phyloP scores from a whole-genome alignment of 2,888 invertebrate genomes.

The Spodoptera exigua region DNA sequence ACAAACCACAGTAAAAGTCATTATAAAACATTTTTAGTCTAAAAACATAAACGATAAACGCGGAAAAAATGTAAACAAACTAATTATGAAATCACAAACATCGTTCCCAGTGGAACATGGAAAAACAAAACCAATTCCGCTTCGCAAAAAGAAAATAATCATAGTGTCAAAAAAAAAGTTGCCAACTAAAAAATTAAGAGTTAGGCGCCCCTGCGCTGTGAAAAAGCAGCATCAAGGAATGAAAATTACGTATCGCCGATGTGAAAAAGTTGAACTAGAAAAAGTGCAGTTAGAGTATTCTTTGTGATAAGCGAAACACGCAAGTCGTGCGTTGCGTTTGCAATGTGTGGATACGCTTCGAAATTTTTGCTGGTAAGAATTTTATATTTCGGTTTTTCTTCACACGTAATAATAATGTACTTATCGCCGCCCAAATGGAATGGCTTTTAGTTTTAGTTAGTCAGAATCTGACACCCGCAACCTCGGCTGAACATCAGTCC shows the following conservation, averaged over 20 bases:
- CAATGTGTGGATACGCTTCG: conserved; percentile 51
- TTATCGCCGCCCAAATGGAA: too few species aligned
- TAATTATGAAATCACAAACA: conserved; percentile 48
- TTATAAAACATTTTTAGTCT: conserved; percentile 28
- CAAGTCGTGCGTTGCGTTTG: conserved; percentile 37
- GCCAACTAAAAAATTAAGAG: conserved; percentile 62
- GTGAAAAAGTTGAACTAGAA: conserved; percentile 75
- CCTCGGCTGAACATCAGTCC: too few species aligned
- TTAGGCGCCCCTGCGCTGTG: conserved; percentile 76
- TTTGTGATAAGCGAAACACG: conserved; percentile 55
- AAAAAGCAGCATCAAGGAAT: conserved; percentile 77
- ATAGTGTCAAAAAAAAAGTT: conserved; percentile 55
- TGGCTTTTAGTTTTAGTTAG: too few species aligned
- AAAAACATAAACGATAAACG: conserved; percentile 47
- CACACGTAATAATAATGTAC: too few species aligned
- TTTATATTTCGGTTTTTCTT: too few species aligned
- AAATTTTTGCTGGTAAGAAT: too few species aligned
- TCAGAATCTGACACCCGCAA: too few species aligned
- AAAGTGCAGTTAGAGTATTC: conserved; percentile 66
- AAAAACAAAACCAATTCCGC: conserved; percentile 51
- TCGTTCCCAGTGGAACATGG: conserved; percentile 29
- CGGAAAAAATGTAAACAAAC: conserved; percentile 63
- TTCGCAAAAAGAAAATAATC: conserved; percentile 57
- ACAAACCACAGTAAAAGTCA: conserved; percentile 40
- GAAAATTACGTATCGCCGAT: conserved; percentile 76